Base-by-base conservation (phyloP, 2,797 vertebrate genomes). In the Channallabes apus region DNA sequence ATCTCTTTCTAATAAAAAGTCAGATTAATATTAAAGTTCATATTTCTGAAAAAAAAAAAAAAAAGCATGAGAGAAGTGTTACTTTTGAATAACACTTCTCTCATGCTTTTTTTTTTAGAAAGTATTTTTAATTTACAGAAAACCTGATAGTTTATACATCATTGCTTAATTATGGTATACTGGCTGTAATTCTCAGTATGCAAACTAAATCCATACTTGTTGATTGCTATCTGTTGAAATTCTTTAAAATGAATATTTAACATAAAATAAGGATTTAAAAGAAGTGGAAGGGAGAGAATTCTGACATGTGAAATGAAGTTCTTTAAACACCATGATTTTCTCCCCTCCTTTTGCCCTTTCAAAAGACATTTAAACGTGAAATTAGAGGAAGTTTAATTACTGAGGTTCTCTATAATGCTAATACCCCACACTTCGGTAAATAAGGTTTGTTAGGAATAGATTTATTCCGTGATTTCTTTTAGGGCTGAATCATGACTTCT, bases 361-460 rank as follows among this genome's bases (percentile, higher is more conserved):
- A 67, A 87, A 61, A 72, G 9, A 35, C 84, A 81, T 85, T 81
- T 29, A 24, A 24, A 12, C 69, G n/a, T 81, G 62, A 54, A 82
- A 73, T 84, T 84, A 54, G 64, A 80, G 32, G 58, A 59, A 29
- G 62, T 73, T 82, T 38, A 84, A 85, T 73, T 15, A 69, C 80
- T 35, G 56, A 24, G 46, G 72, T 77, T 82, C 81, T 54, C 56
- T 67, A 61, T 85, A 84, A 58, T 65, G 35, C 80, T 83, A 80
- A 81, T 85, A 88, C 79, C 73, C 80, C 41, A 59, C 62, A 46
- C 68, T 56, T 41, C 77, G 41, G 38, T 81, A 80, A 68, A 82
- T 67, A 27, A 29, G 78, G 4, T 81, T 81, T 67, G 27, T 81
- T 32, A 22, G 46, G 2, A 81, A 22, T 81, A 15, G 62, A 67